Percentiles rank a stretch among this genome's conserved stretches.
These are phyloP conservation scores for Rhingia rostrata DNA, from an alignment of 2,888 invertebrate genomes.

Conservation along the genomic window DNA sequence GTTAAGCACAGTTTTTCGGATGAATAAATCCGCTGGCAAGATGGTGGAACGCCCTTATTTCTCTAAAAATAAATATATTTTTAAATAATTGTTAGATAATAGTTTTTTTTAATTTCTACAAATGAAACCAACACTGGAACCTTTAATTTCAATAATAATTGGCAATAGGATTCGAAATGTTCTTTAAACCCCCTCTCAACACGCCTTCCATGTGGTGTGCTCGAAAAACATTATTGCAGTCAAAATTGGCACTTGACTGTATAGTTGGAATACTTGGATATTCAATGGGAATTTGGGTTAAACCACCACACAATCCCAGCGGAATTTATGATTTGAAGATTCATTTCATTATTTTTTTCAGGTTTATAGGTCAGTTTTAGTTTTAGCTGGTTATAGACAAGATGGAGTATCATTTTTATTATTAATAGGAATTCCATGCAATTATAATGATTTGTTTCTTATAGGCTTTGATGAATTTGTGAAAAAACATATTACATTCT, in stretches of 20 bases:
- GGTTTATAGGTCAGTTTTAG: constrained; percentile 61
- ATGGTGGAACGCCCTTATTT: background rate
- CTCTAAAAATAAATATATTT: background rate
- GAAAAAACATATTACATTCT: too few relatives aligned
- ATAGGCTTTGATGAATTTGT: too few relatives aligned
- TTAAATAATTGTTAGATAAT: background rate
- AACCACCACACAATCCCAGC: background rate
- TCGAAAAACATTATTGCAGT: constrained; percentile 33
- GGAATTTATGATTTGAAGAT: constrained; percentile 45
- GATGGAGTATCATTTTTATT: constrained; percentile 40
- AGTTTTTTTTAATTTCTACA: background rate
- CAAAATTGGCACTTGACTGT: constrained; percentile 26
- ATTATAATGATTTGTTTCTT: background rate
- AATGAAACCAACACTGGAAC: background rate
- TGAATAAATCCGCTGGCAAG: background rate
- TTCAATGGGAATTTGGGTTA: background rate
- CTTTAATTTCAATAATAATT: constrained; percentile 6
- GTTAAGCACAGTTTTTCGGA: constrained; percentile 11
- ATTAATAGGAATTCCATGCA: constrained; percentile 2
- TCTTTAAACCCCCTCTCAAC: background rate
- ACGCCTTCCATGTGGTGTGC: background rate
- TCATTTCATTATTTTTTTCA: constrained; percentile 12
- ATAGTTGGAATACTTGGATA: background rate
- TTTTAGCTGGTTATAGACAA: constrained; percentile 23
- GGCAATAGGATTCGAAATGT: constrained; percentile 9